Base-by-base conservation (phyloP, 2,888 invertebrate species). In the Trachelus troglodyta region DNA sequence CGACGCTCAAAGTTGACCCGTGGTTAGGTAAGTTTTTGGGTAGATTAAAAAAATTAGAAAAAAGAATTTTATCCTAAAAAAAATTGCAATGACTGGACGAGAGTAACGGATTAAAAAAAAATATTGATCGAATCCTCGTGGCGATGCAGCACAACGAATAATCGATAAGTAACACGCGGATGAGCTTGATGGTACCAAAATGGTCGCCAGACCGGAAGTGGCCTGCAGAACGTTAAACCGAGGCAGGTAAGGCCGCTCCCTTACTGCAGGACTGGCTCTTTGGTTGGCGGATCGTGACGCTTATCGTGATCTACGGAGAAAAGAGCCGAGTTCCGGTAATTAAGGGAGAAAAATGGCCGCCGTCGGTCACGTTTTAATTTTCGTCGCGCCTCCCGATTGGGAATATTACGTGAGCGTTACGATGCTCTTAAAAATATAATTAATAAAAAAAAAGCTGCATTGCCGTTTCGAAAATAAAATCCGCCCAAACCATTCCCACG, bases 141-240 rank as follows among this genome's bases (percentile, higher is more conserved):
- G 0, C 69, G 69, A 2, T 15, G 11, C 0, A 12, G 15, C 0
- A 6, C 15, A 2, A 30, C 2, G 71, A 12, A 0, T 3, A 11
- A 71, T 31, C 31, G 71, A 33, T 23, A 34, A 23, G 71, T 34
- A 6, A 33, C 31, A 33, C 71, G 71, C 23, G 56, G 56, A 56
- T 31, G 31, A 34, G 31, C 15, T 31, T 12, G 71, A 69, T 35
- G 12, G n/a, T 35, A 75, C 68, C 77, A 77, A 83, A 86, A 87
- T 86, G 86, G 87, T 85, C 85, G 85, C 77, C 84, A 83, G 83
- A 83, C 85, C 87, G 87, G 85, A 88, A 88, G 84, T 84, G 83
- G 82, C 79, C 82, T 83, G 84, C 84, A 83, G 81, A 80, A 79
- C 56, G 81, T 76, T 76, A 78, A 80, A 83, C 81, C 82, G 81